Evolutionary conservation across 2,888 invertebrate genomes (phyloP).

Genomic region (Drosophila algonquin): DNA sequence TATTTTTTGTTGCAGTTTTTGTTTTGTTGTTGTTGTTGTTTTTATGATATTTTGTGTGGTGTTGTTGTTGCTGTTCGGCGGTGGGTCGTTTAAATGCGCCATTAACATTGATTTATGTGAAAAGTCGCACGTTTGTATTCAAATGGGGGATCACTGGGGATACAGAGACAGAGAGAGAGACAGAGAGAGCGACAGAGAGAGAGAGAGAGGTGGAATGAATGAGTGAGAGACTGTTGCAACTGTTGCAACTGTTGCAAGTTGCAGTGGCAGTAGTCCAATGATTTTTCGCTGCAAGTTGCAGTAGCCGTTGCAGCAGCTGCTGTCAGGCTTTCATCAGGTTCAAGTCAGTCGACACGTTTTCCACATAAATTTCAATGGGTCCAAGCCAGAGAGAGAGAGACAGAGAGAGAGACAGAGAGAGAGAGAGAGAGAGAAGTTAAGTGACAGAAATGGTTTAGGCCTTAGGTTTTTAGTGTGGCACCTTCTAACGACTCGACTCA

Average conservation of each 20-base stretch:
- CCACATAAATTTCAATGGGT: slow-evolving; percentile 64
- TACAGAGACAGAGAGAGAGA: neutral
- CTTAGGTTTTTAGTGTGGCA: slow-evolving; percentile 36
- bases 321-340: slow-evolving; percentile 54
- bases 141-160: slow-evolving; percentile 39
- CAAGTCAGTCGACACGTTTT: slow-evolving; percentile 66
- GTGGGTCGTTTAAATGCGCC: slow-evolving; percentile 66
- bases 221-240: slow-evolving; percentile 39
- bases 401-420: too few relatives aligned
- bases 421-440: slow-evolving; percentile 14
- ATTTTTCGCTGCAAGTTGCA: slow-evolving; percentile 7
- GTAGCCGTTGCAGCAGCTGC: slow-evolving; percentile 32
- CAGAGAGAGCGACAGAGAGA: slow-evolving; percentile 1
- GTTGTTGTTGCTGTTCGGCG: slow-evolving; percentile 38
- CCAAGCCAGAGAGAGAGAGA: neutral
- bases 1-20: slow-evolving; percentile 30
- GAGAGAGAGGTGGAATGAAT: slow-evolving; percentile 14
- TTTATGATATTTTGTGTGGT: slow-evolving; percentile 50
- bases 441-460: slow-evolving; percentile 40
- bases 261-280: slow-evolving; percentile 1
- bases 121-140: slow-evolving; percentile 70
- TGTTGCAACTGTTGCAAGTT: slow-evolving; percentile 7
- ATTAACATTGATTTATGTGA: slow-evolving; percentile 75
- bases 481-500: slow-evolving; percentile 49
- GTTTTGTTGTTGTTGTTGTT: slow-evolving; percentile 29